Conservation (phyloP, 2,888 invertebrate species). For the Eurytoma californica region DNA sequence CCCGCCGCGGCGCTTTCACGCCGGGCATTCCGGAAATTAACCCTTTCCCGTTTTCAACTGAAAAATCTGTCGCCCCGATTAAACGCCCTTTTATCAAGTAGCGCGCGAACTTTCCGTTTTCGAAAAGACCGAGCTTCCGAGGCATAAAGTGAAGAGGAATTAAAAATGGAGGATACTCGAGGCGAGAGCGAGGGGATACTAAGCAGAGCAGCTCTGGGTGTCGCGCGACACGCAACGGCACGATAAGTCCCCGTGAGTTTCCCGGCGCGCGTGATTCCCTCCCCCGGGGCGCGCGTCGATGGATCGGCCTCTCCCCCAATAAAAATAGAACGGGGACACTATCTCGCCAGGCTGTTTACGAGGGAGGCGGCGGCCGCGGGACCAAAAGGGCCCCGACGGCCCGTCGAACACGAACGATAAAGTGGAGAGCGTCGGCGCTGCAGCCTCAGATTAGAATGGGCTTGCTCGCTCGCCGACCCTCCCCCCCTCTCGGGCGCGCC, state of each 20-base stretch:
- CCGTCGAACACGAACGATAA: slow-evolving; percentile 31
- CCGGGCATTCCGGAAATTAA: no score
- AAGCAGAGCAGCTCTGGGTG: slow-evolving; percentile 20
- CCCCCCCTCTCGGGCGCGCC: slow-evolving; percentile 27
- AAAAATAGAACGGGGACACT: slow-evolving; percentile 50
- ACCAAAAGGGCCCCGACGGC: slow-evolving; percentile 12
- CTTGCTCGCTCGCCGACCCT: slow-evolving; percentile 53
- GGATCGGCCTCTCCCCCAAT: slow-evolving; percentile 4
- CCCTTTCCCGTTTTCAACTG: no score
- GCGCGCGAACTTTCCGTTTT: neutral
- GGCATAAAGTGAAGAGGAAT: no score
- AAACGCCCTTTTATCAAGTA: neutral
- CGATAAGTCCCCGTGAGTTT: slow-evolving; percentile 11
- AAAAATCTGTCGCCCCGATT: neutral
- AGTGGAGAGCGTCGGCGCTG: slow-evolving; percentile 41
- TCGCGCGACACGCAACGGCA: neutral
- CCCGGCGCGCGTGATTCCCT: neutral
- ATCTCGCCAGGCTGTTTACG: slow-evolving; percentile 34
- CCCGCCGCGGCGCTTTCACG: neutral
- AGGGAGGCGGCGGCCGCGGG: slow-evolving; percentile 4
- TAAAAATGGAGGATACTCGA: no score
- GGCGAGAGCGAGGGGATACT: neutral
- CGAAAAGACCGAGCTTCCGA: no score
- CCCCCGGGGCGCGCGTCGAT: neutral
- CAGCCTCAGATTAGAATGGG: slow-evolving; percentile 53